A percentile compares a stretch with the other conserved stretches of the same genome.
Evolutionary conservation across 2,797 vertebrate genomes (phyloP).

Genomic region (Dryobates pubescens): DNA sequence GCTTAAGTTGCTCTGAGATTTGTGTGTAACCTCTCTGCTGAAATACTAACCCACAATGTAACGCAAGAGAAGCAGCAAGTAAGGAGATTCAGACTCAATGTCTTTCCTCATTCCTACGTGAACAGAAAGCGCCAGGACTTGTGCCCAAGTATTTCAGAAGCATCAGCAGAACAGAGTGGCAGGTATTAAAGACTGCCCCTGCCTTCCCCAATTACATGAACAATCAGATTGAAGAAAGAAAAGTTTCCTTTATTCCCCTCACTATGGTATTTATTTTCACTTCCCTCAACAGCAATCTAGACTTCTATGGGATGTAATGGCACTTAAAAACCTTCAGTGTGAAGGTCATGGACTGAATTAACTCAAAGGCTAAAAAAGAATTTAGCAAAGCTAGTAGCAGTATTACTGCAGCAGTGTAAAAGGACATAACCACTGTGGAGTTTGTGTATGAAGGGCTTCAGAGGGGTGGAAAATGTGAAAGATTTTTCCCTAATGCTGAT

Average conservation of each 20-base stretch:
- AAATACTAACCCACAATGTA: not conserved
- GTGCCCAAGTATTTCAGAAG: conserved; percentile 32
- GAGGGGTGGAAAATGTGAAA: not conserved
- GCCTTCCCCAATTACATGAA: not conserved
- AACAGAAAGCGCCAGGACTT: conserved; percentile 13
- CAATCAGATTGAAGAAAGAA: not conserved
- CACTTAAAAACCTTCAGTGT: conserved; percentile 1
- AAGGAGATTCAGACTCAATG: not conserved
- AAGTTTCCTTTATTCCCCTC: not conserved
- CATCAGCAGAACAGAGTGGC: not conserved
- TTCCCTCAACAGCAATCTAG: not conserved
- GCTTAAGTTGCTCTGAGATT: conserved; percentile 12
- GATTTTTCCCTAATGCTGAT: not conserved
- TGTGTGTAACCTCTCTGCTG: not conserved
- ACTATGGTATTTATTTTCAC: not conserved
- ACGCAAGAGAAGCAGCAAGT: not conserved
- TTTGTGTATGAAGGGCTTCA: not conserved
- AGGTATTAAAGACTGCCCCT: not conserved
- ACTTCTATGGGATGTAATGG: not conserved
- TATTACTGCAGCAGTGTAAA: not conserved
- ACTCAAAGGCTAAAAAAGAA: not conserved
- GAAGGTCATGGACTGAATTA: conserved; percentile 17
- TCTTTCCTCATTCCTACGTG: not conserved
- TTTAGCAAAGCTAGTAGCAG: not conserved
- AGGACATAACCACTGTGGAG: not conserved